Conservation (phyloP, 2,797 vertebrate species). For the Notolepis coatsorum region DNA sequence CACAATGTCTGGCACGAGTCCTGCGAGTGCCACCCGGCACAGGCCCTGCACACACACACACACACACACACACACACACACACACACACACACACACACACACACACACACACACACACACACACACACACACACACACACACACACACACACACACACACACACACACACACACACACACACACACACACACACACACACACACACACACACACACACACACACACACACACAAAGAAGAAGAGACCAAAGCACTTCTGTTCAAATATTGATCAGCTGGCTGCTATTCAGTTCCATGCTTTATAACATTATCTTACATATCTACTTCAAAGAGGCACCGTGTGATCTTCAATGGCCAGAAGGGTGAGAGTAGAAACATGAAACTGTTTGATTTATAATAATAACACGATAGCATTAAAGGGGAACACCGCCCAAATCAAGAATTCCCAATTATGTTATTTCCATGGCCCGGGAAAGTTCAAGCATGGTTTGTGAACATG, state of each 20-base stretch:
- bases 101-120: background rate
- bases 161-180: slow-evolving; percentile 20
- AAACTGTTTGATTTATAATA: background rate
- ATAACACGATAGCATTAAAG: too few species aligned
- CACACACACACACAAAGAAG: slow-evolving; percentile 26
- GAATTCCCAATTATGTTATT: too few species aligned
- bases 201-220: background rate
- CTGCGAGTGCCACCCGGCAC: slow-evolving; percentile 52
- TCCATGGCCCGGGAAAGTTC: too few species aligned
- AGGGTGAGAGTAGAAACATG: slow-evolving; percentile 15
- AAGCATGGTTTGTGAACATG: too few species aligned
- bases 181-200: slow-evolving; percentile 18
- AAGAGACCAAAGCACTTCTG: slow-evolving; percentile 56
- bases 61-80: background rate
- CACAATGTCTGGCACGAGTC: slow-evolving; percentile 60
- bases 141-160: background rate
- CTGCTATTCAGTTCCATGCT: slow-evolving; percentile 49
- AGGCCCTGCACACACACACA: background rate
- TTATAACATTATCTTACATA: slow-evolving; percentile 52
- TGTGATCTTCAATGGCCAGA: too few species aligned
- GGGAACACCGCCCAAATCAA: too few species aligned
- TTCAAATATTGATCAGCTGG: slow-evolving; percentile 67
- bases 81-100: background rate
- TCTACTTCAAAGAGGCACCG: slow-evolving; percentile 27
- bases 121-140: background rate